Evolutionary conservation across 1,140 invertebrate species (phyloP).

Genomic region (Spodoptera litura): DNA sequence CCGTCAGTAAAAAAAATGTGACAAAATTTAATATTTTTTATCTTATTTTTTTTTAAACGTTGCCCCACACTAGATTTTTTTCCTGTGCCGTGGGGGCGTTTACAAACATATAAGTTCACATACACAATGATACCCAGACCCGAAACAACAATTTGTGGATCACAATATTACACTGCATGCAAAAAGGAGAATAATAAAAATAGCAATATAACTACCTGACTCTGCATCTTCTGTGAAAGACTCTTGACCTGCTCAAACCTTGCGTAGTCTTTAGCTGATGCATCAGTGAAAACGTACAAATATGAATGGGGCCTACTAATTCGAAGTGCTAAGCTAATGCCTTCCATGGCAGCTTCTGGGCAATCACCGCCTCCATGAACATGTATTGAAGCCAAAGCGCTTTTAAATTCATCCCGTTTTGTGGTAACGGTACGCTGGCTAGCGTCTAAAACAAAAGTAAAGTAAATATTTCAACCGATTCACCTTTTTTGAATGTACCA

Average conservation of each 20-base stretch:
- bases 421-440: constrained; percentile 53
- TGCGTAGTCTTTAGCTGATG: constrained; percentile 83
- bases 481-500: no score
- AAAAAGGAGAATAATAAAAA: background rate
- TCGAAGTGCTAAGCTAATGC: constrained; percentile 87
- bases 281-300: constrained; percentile 90
- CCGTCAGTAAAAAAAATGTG: no score
- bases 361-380: constrained; percentile 88
- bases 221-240: constrained; percentile 62
- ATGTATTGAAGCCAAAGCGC: constrained; percentile 82
- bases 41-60: no score
- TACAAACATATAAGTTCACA: no score
- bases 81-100: no score
- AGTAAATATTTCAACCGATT: background rate
- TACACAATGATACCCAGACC: no score
- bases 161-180: no score
- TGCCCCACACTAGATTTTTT: no score
- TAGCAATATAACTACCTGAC: constrained; percentile 59
- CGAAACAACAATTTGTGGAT: no score
- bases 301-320: constrained; percentile 87
- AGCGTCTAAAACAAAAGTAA: constrained; percentile 49
- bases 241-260: constrained; percentile 55
- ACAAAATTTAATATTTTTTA: no score
- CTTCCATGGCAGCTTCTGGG: constrained; percentile 88
- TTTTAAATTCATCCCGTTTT: constrained; percentile 58